Evolutionary conservation across 2,113 vertebrate genomes (phyloP).

Genomic region (Oceanodroma tethys): DNA sequence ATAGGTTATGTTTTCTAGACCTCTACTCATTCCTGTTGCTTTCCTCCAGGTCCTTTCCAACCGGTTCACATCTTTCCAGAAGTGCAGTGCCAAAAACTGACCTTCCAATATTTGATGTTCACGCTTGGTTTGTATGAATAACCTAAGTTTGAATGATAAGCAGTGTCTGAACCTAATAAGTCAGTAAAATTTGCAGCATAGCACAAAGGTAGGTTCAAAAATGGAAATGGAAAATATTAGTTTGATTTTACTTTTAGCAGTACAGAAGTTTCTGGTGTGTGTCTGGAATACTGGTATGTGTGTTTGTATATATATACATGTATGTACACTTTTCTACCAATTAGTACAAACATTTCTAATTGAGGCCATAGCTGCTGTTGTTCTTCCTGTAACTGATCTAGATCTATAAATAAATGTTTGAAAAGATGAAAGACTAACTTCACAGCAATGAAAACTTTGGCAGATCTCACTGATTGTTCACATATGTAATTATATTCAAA

Average conservation of each 20-base stretch:
- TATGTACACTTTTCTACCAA: background rate
- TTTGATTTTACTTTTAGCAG: background rate
- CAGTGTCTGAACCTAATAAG: background rate
- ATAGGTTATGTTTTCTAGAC: slow-evolving; percentile 3
- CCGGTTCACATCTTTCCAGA: slow-evolving; percentile 13
- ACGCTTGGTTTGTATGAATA: background rate
- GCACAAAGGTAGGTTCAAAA: background rate
- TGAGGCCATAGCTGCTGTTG: background rate
- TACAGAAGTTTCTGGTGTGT: background rate
- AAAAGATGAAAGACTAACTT: slow-evolving; percentile 36
- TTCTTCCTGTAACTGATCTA: background rate
- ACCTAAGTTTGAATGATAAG: background rate
- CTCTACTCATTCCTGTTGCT: background rate
- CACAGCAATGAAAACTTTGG: background rate
- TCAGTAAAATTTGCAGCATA: background rate
- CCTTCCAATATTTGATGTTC: background rate
- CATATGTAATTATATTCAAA: slow-evolving; percentile 28
- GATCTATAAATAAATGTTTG: slow-evolving; percentile 6
- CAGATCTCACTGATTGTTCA: slow-evolving; percentile 20
- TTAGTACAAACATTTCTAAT: background rate
- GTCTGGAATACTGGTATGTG: background rate
- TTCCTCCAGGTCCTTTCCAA: slow-evolving; percentile 30
- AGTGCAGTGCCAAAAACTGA: background rate
- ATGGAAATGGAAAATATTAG: background rate
- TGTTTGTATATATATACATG: background rate